phyloP scores from a whole-genome alignment of 2,797 vertebrate species.

The Poeciliopsis gracilis region DNA sequence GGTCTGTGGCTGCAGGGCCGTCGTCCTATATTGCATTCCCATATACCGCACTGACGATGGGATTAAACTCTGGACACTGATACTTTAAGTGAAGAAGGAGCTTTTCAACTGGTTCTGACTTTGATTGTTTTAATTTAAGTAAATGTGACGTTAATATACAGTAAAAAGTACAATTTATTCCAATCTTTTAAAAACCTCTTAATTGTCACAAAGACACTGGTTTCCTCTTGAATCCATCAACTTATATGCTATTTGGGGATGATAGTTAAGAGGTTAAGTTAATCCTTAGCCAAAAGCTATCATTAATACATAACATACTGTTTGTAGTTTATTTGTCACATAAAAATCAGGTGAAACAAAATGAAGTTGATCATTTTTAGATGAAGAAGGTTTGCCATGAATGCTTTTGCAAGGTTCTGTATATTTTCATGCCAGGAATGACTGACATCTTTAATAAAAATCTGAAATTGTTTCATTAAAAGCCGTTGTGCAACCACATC shows the following conservation, averaged over 20 bases:
- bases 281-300: background rate
- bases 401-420: background rate
- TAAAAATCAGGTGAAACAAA: background rate
- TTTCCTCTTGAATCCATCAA: background rate
- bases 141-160: background rate
- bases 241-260: background rate
- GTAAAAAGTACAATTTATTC: background rate
- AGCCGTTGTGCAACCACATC: background rate
- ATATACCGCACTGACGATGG: background rate
- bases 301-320: background rate
- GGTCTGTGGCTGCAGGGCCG: background rate
- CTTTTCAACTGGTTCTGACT: background rate
- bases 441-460: background rate
- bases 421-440: background rate
- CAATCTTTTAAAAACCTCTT: background rate
- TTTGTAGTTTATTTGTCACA: background rate
- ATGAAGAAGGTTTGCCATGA: background rate
- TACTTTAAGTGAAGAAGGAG: background rate
- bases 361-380: background rate
- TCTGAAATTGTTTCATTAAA: background rate
- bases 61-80: background rate
- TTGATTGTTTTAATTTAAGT: background rate
- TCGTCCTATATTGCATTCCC: background rate
- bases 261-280: background rate
- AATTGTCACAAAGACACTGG: too few species aligned